Evolutionary conservation across 2,113 vertebrate genomes (phyloP), one percentile per base, ranked within the genome.

Genomic region (Mugil cephalus): DNA sequence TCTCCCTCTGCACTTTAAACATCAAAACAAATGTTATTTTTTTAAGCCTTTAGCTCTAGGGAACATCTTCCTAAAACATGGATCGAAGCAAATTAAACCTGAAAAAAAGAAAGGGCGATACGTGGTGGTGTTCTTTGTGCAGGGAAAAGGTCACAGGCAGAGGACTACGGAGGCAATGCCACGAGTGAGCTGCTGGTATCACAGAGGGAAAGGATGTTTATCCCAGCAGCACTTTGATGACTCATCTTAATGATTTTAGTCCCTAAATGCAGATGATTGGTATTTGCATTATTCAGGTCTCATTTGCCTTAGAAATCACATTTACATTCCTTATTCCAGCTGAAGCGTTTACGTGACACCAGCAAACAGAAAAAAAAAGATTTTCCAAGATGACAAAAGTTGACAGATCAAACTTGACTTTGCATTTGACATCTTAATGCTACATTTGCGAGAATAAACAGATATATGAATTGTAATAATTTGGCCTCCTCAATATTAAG

Each of bases 121-220:
- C 10, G 36, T 45, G 54, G 43, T 12, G 61, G 42, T 52, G 79
- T 18, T 71, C 10, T 79, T 36, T 59, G 60, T 81, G 47, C 30
- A 43, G 55, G 38, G 30, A 3, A 69, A 88, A 89, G 87, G 84
- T 87, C 87, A 71, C 43, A 42, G 47, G 10, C 56, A 36, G 56
- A 56, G 19, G 65, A 51, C 39, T 1, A 38, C 7, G 5, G 48
- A 47, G 43, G 74, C 42, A 40, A 56, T 8, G 0, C 21, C 4
- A 7, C 17, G 14, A 76, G 46, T 53, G 21, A 18, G 51, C 52
- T 52, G 60, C 77, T 58, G 50, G 5, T 58, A 77, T 68, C 42
- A 67, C 65, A 81, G 69, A 73, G 34, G 21, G 24, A 70, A 55
- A 66, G 30, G 70, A 69, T 69, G 60, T 74, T 84, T 59, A 59